A percentile compares a stretch with the other conserved stretches of the same genome.
phyloP scores from a whole-genome alignment of 2,888 invertebrate species.

The Mimachlamys varia region DNA sequence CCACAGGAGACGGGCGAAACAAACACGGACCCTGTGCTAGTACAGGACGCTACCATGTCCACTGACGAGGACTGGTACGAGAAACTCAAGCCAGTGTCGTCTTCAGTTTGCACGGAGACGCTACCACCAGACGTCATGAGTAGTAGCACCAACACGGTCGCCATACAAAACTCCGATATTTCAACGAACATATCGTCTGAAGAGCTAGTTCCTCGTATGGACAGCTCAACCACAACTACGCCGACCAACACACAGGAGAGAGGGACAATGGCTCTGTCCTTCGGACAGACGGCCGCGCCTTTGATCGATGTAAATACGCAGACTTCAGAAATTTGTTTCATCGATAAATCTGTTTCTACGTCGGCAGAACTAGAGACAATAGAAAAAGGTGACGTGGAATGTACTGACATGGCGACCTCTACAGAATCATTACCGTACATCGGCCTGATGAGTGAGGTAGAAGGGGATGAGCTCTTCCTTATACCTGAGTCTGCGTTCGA shows the following conservation, averaged over 20 bases:
- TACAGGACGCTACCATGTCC: conserved; percentile 60
- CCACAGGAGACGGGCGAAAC: conserved; percentile 65
- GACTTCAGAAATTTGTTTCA: conserved; percentile 61
- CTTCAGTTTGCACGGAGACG: conserved; percentile 41
- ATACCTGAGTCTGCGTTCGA: conserved; percentile 63
- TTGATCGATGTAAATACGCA: conserved; percentile 64
- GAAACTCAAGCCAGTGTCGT: conserved; percentile 38
- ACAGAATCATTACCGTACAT: conserved; percentile 76
- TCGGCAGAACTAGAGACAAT: conserved; percentile 65
- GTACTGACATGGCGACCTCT: conserved; percentile 71
- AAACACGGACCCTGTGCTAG: conserved; percentile 61
- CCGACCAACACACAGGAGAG: conserved; percentile 60
- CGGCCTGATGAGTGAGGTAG: conserved; percentile 75
- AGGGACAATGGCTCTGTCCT: conserved; percentile 69
- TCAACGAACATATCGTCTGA: conserved; percentile 53
- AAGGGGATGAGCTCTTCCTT: conserved; percentile 74
- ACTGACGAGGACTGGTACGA: conserved; percentile 58
- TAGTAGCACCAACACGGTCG: conserved; percentile 45
- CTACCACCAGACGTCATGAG: conserved; percentile 2
- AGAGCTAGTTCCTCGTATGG: conserved; percentile 53
- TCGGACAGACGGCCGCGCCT: conserved; percentile 52
- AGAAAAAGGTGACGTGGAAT: conserved; percentile 56
- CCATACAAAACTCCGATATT: conserved; percentile 39
- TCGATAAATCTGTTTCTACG: conserved; percentile 68
- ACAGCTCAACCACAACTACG: conserved; percentile 61